These are phyloP conservation scores for Pundamilia nyererei DNA, from an alignment of 2,113 vertebrate species.

Conservation along the genomic window DNA sequence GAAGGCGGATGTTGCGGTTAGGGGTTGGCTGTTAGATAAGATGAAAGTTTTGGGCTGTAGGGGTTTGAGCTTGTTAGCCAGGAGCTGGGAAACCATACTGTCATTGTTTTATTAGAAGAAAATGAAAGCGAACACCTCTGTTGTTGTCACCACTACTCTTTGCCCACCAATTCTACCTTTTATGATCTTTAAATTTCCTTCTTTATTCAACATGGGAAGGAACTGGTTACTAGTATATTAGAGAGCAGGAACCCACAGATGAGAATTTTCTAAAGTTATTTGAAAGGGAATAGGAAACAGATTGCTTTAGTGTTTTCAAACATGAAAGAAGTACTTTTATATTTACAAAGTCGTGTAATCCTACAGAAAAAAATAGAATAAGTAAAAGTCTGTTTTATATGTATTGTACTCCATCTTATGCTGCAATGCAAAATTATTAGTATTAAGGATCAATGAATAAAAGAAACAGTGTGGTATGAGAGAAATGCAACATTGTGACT, in stretches of 20 bases:
- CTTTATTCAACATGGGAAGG: not conserved
- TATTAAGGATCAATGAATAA: not conserved
- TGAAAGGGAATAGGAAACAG: not conserved
- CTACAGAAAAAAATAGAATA: not conserved
- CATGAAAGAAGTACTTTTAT: not conserved
- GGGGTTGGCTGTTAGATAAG: not conserved
- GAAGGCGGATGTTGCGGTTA: not conserved
- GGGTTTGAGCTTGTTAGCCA: slow-evolving; percentile 24
- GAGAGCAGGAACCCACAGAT: not conserved
- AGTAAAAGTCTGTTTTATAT: not conserved
- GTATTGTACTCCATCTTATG: not conserved
- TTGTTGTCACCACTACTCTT: not conserved
- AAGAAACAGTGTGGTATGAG: not conserved
- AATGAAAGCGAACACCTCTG: not conserved
- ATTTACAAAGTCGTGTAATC: not conserved
- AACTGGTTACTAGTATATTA: not conserved
- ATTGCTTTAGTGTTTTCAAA: not conserved
- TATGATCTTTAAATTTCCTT: not conserved
- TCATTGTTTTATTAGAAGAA: not conserved
- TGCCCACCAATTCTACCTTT: not conserved
- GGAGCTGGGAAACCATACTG: not conserved
- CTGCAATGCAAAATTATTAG: not conserved
- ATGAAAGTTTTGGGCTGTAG: not conserved
- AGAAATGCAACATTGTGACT: not conserved
- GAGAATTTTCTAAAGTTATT: not conserved